Conservation (phyloP, 1,140 invertebrate genomes). For the Zaprionus nigranus region DNA sequence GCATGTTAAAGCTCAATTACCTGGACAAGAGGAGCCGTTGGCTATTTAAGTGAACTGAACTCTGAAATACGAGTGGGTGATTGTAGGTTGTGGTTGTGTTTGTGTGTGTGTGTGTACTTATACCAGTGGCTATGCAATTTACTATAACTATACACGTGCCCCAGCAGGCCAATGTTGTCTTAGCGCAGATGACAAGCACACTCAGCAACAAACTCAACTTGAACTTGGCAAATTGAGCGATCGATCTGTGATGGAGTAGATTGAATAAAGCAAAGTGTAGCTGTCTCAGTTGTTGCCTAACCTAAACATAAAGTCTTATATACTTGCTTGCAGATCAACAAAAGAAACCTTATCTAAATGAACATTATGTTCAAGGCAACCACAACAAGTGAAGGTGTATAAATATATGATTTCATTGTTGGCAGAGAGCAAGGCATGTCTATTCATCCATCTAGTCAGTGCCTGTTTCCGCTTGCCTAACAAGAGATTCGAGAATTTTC, state of each 20-base stretch:
- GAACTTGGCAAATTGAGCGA: conserved; percentile 3
- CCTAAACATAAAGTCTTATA: not conserved
- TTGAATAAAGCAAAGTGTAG: too few species aligned
- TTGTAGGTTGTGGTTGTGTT: not conserved
- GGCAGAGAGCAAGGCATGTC: not conserved
- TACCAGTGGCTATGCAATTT: conserved; percentile 36
- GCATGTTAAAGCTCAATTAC: conserved; percentile 68
- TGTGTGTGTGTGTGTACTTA: conserved; percentile 11
- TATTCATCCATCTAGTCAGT: not conserved
- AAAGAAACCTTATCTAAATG: not conserved
- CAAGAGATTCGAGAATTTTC: not conserved
- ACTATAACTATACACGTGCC: conserved; percentile 31
- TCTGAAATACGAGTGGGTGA: conserved; percentile 12
- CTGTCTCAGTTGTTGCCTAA: too few species aligned
- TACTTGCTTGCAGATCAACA: too few species aligned
- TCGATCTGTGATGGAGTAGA: not conserved
- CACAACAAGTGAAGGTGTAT: not conserved
- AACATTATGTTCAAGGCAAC: not conserved
- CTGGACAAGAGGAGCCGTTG: conserved; percentile 44
- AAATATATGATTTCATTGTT: not conserved
- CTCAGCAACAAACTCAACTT: conserved; percentile 7
- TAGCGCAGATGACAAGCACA: not conserved
- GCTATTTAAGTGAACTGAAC: conserved; percentile 46
- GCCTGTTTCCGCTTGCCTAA: not conserved
- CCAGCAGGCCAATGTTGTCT: not conserved